phyloP scores from a whole-genome alignment of 1,140 invertebrate genomes.

The Spodoptera frugiperda region DNA sequence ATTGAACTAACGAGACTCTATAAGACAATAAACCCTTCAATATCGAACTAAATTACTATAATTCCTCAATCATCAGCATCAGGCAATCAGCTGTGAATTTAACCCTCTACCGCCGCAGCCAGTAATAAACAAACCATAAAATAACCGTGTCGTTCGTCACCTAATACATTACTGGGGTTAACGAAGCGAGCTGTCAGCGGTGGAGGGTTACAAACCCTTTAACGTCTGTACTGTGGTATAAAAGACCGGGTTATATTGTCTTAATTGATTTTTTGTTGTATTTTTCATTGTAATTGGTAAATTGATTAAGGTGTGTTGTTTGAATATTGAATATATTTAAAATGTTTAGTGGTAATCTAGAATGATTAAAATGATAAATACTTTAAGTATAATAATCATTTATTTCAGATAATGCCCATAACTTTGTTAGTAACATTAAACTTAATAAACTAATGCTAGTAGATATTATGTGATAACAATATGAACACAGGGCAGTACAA shows the following conservation, averaged over 20 bases:
- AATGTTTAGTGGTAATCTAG: background rate
- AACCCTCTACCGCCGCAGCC: conserved; percentile 10
- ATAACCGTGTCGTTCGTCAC: conserved; percentile 33
- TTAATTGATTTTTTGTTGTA: background rate
- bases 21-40: background rate
- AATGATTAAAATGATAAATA: too few relatives aligned
- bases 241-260: background rate
- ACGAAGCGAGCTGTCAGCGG: conserved; percentile 15
- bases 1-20: too few relatives aligned
- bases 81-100: background rate
- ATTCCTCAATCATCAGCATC: background rate
- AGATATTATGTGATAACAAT: too few relatives aligned
- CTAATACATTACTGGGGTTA: conserved; percentile 25
- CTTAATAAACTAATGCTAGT: too few relatives aligned
- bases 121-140: conserved; percentile 31
- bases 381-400: too few relatives aligned
- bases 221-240: background rate
- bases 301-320: too few relatives aligned
- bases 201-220: conserved; percentile 27
- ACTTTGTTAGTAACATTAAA: too few relatives aligned
- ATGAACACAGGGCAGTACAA: too few relatives aligned
- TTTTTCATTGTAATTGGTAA: too few relatives aligned
- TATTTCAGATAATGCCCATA: too few relatives aligned
- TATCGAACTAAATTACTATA: background rate
- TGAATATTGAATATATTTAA: background rate